Evolutionary conservation across 1,140 invertebrate species (phyloP).

Genomic region (Cotesia glomerata): DNA sequence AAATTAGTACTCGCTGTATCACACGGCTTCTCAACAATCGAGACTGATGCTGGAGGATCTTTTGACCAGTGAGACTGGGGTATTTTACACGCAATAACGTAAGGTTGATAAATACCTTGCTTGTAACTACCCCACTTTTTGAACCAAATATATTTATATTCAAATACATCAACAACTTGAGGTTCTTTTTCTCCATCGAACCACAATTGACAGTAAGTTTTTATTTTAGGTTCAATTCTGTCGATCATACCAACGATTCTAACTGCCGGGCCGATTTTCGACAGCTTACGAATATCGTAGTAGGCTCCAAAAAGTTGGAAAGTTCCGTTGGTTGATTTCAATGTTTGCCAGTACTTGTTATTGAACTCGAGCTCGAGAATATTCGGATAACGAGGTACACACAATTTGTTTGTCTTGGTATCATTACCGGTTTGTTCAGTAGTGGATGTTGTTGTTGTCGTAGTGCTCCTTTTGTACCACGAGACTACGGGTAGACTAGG

Average conservation of each 20-base stretch:
- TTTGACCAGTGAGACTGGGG: slow-evolving; percentile 75
- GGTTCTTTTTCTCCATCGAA: slow-evolving; percentile 82
- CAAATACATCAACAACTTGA: slow-evolving; percentile 78
- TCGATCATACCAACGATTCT: slow-evolving; percentile 91
- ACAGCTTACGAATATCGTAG: slow-evolving; percentile 80
- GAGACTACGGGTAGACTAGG: slow-evolving; percentile 84
- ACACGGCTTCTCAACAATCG: slow-evolving; percentile 84
- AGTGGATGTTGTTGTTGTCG: background rate
- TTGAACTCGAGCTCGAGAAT: slow-evolving; percentile 90
- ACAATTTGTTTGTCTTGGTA: slow-evolving; percentile 67
- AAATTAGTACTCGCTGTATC: slow-evolving; percentile 86
- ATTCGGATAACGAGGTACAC: slow-evolving; percentile 73
- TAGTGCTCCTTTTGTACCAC: slow-evolving; percentile 75
- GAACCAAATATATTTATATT: slow-evolving; percentile 95
- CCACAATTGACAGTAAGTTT: slow-evolving; percentile 89
- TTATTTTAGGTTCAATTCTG: slow-evolving; percentile 81
- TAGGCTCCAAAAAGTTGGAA: slow-evolving; percentile 91
- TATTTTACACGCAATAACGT: slow-evolving; percentile 86
- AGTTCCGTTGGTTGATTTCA: slow-evolving; percentile 80
- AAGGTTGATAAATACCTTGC: slow-evolving; percentile 89
- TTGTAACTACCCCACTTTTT: slow-evolving; percentile 94
- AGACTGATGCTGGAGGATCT: slow-evolving; percentile 80
- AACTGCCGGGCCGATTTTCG: slow-evolving; percentile 79
- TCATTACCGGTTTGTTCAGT: background rate
- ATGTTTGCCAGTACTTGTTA: slow-evolving; percentile 89